Evolutionary conservation across 2,888 invertebrate genomes (phyloP).

Genomic region (Craniophora ligustri): DNA sequence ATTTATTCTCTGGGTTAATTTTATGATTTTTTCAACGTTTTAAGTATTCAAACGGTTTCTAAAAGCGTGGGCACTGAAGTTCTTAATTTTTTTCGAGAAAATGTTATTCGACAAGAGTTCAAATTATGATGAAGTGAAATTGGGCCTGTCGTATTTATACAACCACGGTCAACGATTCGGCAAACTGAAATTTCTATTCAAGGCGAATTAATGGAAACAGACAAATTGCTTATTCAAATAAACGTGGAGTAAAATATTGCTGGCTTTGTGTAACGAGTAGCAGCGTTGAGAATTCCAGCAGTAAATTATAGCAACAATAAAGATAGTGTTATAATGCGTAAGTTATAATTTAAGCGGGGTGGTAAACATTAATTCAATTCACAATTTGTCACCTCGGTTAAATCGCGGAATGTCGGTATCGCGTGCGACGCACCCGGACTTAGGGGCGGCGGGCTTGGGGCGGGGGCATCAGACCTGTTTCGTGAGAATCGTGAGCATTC

Average conservation of each 20-base stretch:
- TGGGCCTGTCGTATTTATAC: constrained; percentile 41
- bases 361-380: constrained; percentile 83
- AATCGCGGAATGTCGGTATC: constrained; percentile 81
- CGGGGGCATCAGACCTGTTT: constrained; percentile 72
- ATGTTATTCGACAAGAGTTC: constrained; percentile 32
- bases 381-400: constrained; percentile 83
- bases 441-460: constrained; percentile 42
- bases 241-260: constrained; percentile 36
- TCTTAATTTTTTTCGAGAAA: constrained; percentile 14
- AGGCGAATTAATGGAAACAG: constrained; percentile 42
- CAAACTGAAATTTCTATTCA: constrained; percentile 37
- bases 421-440: constrained; percentile 69
- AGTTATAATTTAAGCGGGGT: constrained; percentile 73
- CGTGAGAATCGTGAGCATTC: constrained; percentile 79
- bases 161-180: constrained; percentile 37
- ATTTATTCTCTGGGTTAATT: not conserved
- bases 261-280: constrained; percentile 28
- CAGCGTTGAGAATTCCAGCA: constrained; percentile 24
- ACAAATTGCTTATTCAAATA: constrained; percentile 48
- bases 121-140: constrained; percentile 41
- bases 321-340: constrained; percentile 62
- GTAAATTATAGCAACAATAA: constrained; percentile 44
- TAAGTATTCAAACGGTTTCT: not conserved
- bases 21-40: not conserved
- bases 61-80: not conserved